Base-by-base conservation (phyloP, 2,888 invertebrate species). In the Beris morrisii region DNA sequence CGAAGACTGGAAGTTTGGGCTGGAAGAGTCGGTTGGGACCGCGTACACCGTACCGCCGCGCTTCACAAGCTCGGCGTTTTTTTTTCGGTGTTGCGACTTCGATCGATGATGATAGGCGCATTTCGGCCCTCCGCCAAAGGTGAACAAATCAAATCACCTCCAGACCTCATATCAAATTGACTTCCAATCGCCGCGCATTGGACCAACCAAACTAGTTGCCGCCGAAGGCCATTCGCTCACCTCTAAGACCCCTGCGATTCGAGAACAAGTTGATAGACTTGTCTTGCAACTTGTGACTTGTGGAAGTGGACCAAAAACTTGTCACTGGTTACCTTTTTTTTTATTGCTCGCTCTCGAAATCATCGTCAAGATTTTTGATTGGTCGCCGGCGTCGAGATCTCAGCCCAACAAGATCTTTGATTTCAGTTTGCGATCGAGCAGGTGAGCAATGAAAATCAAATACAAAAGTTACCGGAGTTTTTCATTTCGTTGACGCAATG, bases 351-450 rank as follows among this genome's bases (percentile, higher is more conserved):
- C 44, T 57, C 46, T 46, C 28, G 32, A 57, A 57, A 57, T 43
- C 45, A 31, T 31, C 58, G 48, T 59, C 58, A 59, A 59, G 46
- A 59, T 46, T 59, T 59, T 59, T 59, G 58, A 59, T 59, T 59
- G 58, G 58, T 59, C 46, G 30, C 7, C n/a, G 5, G 30, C 12
- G 58, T 59, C 7, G 58, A 28, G 58, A 46, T 54, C 31, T 54
- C 54, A 22, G 48, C 58, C 58, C 28, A 46, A 46, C 5, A 59
- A 28, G 48, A 59, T 59, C 46, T 59, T 59, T 22, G 48, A 31
- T 59, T 57, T 59, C 28, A 46, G 48, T 6, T 57, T 31, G 54
- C 54, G 38, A 38, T 38, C 38, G 38, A 5, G 38, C 38, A 38
- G 38, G 38, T 38, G 38, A 38, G 38, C 38, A 38, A 38, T 9